phyloP scores from a whole-genome alignment of 2,888 invertebrate genomes.

The Willowsia nigromaculata region DNA sequence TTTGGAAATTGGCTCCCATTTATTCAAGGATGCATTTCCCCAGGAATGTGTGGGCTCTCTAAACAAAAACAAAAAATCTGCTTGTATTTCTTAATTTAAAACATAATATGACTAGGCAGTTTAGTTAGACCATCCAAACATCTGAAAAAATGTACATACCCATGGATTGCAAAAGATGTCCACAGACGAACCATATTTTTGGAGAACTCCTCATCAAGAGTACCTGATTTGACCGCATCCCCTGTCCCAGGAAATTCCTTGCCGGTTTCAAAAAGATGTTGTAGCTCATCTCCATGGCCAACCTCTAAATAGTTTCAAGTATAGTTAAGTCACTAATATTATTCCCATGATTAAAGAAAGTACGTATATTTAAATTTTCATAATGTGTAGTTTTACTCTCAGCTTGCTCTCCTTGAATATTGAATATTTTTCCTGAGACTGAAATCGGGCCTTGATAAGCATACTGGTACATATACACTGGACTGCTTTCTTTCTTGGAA shows the following conservation, averaged over 20 bases:
- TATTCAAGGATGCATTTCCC: background rate
- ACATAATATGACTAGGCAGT: background rate
- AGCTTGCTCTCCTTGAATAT: background rate
- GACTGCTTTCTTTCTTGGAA: background rate
- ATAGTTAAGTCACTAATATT: background rate
- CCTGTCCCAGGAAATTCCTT: background rate
- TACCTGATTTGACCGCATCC: background rate
- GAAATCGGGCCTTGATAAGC: conserved; percentile 34
- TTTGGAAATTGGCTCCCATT: conserved; percentile 17
- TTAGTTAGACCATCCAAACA: too few relatives aligned
- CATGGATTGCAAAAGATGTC: conserved; percentile 46
- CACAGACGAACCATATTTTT: conserved; percentile 42
- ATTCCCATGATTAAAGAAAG: background rate
- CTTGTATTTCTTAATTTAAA: background rate
- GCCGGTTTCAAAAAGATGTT: background rate
- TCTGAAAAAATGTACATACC: background rate
- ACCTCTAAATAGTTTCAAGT: conserved; percentile 6
- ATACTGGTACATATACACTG: conserved; percentile 52
- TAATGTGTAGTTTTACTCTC: background rate
- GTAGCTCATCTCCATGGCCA: conserved; percentile 55
- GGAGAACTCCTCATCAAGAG: conserved; percentile 29
- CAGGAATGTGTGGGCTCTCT: conserved; percentile 25
- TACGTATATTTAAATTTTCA: background rate
- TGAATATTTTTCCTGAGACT: background rate
- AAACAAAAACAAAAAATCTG: background rate